phyloP scores from a whole-genome alignment of 2,888 invertebrate species.

The Parnassius smintheus region DNA sequence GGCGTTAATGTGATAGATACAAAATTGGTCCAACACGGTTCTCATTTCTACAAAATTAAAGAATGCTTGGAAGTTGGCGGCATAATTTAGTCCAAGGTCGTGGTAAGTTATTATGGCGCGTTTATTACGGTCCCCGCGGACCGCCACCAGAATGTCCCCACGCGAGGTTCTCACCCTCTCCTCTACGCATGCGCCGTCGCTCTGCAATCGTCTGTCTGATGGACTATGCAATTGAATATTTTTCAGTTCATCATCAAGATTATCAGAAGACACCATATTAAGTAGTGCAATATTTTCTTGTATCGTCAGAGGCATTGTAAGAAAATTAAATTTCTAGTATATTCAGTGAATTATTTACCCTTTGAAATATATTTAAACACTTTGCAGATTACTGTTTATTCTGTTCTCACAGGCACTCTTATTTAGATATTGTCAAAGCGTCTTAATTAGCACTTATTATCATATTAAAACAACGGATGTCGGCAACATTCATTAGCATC shows the following conservation, averaged over 20 bases:
- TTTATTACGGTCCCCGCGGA: constrained; percentile 95
- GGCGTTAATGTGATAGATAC: constrained; percentile 98
- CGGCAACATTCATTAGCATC: constrained; percentile 34
- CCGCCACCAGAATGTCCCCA: constrained; percentile 94
- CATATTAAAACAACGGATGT: constrained; percentile 43
- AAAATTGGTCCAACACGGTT: constrained; percentile 94
- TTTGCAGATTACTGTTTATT: neutral
- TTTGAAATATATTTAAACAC: neutral
- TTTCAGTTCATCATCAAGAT: constrained; percentile 95
- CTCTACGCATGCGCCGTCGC: constrained; percentile 78
- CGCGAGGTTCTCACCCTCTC: constrained; percentile 94
- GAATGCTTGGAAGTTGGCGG: constrained; percentile 96
- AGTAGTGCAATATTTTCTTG: constrained; percentile 81
- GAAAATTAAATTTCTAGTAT: constrained; percentile 16
- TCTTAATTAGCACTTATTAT: constrained; percentile 52
- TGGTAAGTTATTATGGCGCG: constrained; percentile 98
- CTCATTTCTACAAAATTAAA: constrained; percentile 96
- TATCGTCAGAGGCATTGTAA: constrained; percentile 64
- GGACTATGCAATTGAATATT: constrained; percentile 95
- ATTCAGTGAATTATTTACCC: neutral
- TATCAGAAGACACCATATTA: constrained; percentile 86
- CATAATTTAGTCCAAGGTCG: constrained; percentile 98
- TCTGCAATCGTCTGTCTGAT: constrained; percentile 82
- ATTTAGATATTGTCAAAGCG: constrained; percentile 20
- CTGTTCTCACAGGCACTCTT: constrained; percentile 24